These are phyloP conservation scores for Diacarnus erythraeanus DNA, from an alignment of 37 sponge, comb jelly and placozoan species.

Conservation along the genomic window DNA sequence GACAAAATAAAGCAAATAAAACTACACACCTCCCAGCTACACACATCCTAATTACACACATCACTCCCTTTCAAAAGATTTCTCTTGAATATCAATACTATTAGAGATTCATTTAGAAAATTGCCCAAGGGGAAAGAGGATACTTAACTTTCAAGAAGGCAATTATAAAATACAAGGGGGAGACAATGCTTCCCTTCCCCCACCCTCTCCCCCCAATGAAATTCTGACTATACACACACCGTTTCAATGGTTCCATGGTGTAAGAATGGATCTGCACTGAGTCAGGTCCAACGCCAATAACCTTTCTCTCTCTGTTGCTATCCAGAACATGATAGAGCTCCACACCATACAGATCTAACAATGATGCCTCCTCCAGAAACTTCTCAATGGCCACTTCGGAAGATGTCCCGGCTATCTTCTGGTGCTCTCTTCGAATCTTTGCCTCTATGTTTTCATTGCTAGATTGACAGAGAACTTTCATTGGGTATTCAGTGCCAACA, in stretches of 20 bases:
- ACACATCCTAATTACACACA: too few relatives aligned
- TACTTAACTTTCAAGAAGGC: too few relatives aligned
- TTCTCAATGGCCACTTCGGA: slow-evolving; percentile 58
- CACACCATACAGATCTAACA: slow-evolving; percentile 59
- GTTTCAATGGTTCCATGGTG: slow-evolving; percentile 33
- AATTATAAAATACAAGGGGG: too few relatives aligned
- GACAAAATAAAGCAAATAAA: too few relatives aligned
- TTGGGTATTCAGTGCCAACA: slow-evolving; percentile 30
- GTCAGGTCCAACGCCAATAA: slow-evolving; percentile 66
- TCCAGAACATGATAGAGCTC: slow-evolving; percentile 46
- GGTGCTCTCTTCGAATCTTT: slow-evolving; percentile 55
- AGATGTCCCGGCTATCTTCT: slow-evolving; percentile 53
- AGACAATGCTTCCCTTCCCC: too few relatives aligned
- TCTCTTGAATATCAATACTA: too few relatives aligned
- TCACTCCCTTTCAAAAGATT: too few relatives aligned
- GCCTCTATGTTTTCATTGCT: slow-evolving; percentile 37
- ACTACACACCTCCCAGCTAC: too few relatives aligned
- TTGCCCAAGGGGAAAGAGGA: too few relatives aligned
- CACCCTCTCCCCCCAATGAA: too few relatives aligned
- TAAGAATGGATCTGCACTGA: slow-evolving; percentile 37
- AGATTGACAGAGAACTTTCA: slow-evolving; percentile 11
- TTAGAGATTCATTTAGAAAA: too few relatives aligned
- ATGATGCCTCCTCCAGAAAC: slow-evolving; percentile 54
- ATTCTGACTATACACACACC: slow-evolving; percentile 31
- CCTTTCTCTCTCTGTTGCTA: neutral